Percentiles rank a stretch among this genome's conserved stretches.
phyloP scores from a whole-genome alignment of 2,888 invertebrate genomes.

The Baronia brevicornis region DNA sequence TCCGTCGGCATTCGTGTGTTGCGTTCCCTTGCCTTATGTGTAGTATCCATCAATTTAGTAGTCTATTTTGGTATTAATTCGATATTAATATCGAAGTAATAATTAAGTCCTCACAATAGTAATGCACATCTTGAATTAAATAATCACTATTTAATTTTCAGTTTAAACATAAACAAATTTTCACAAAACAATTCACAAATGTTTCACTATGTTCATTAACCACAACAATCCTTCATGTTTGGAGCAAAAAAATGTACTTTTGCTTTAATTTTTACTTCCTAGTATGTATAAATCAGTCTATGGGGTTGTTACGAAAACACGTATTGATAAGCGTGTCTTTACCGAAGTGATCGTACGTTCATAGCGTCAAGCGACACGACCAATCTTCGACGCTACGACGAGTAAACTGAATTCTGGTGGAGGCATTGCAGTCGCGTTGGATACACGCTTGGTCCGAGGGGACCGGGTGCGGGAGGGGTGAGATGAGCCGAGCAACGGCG shows the following conservation, averaged over 20 bases:
- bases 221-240: constrained; percentile 18
- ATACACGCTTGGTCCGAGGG: constrained; percentile 53
- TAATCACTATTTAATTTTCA: constrained; percentile 18
- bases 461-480: constrained; percentile 43
- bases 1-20: constrained; percentile 66
- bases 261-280: constrained; percentile 12
- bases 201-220: constrained; percentile 22
- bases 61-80: constrained; percentile 49
- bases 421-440: constrained; percentile 65
- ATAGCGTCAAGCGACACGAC: constrained; percentile 65
- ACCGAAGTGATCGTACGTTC: constrained; percentile 55
- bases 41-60: constrained; percentile 71
- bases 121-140: constrained; percentile 44
- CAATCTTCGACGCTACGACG: constrained; percentile 64
- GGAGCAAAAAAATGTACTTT: constrained; percentile 5
- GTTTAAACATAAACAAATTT: constrained; percentile 29
- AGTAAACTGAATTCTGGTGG: constrained; percentile 63
- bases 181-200: constrained; percentile 48
- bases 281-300: constrained; percentile 25
- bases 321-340: constrained; percentile 63
- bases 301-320: constrained; percentile 40
- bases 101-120: constrained; percentile 40
- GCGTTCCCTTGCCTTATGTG: constrained; percentile 65
- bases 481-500: constrained; percentile 69
- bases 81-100: constrained; percentile 27